Base-by-base conservation (phyloP, 2,797 vertebrate species). In the Tenualosa ilisha region DNA sequence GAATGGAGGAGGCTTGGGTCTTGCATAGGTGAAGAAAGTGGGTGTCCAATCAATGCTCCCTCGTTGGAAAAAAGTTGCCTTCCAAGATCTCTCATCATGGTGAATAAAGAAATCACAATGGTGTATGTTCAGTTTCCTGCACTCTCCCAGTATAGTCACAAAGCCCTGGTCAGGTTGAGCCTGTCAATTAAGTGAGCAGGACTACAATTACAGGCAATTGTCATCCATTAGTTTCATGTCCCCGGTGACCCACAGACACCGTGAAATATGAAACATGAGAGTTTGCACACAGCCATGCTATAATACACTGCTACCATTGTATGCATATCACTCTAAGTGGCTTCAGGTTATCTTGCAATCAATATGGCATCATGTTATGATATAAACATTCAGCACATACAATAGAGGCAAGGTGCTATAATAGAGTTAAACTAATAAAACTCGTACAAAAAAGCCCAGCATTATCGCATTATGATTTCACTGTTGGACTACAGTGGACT, bases 251-350 rank as follows among this genome's bases (percentile, higher is more conserved):
- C 63, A 13, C 31, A 75, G 13, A 40, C 68, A 40, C 68, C 6
- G 68, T 75, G 65, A 15, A 75, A 26, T 72, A 40, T 75, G 68
- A 75, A 75, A 75, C 11, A 37, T 40, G 68, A 75, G 68, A 75
- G 12, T 26, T 75, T 75, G 68, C 31, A 75, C 31, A 26, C 31
- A 1, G 68, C 37, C 40, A 40, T 15, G 31, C 11, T 43, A 20
- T 40, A 75, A 75, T 40, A 75, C 65, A 72, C 37, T 37, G 37
- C 68, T 17, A 20, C 37, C 37, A 75, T 20, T 46, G 46, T 46
- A 4, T 46, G 46, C 46, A 4, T 46, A 46, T 7, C 46, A 46
- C 46, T 46, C 46, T 7, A 46, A 4, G 68, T 20, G 37, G 68
- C 12, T 15, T 75, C 68, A 40, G 15, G 15, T 75, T 75, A 68